Evolutionary conservation across 1,140 invertebrate species (phyloP).

Genomic region (Pseudomyrmex pallidus): DNA sequence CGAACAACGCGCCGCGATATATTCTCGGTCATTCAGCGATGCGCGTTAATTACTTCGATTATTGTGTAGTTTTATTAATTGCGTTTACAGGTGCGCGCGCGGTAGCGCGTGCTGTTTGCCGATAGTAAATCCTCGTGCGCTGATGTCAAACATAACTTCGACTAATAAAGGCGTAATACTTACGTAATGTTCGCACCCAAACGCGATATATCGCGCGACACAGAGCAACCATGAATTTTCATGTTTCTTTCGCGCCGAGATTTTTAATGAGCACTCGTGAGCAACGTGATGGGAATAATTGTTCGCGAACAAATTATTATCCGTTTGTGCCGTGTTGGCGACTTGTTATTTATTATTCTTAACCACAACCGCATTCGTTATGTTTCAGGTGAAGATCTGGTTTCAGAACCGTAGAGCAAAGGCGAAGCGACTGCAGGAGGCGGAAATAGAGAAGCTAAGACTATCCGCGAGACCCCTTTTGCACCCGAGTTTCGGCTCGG

Average conservation of each 20-base stretch:
- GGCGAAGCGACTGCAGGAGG: slow-evolving; percentile 97
- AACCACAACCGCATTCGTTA: neutral
- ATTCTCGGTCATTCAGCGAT: neutral
- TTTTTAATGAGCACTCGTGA: neutral
- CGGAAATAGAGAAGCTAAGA: slow-evolving; percentile 95
- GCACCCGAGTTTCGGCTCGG: slow-evolving; percentile 84
- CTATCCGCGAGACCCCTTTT: slow-evolving; percentile 88
- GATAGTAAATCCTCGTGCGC: slow-evolving; percentile 33
- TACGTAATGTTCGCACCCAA: slow-evolving; percentile 20
- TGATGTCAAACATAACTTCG: neutral
- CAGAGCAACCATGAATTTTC: neutral
- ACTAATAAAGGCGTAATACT: slow-evolving; percentile 3
- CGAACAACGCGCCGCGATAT: neutral
- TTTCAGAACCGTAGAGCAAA: slow-evolving; percentile 98
- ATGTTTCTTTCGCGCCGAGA: neutral
- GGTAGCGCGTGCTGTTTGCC: slow-evolving; percentile 27
- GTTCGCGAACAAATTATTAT: neutral
- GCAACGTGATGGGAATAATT: neutral
- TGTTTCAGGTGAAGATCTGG: slow-evolving; percentile 96
- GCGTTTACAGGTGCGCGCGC: neutral
- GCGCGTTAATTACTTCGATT: slow-evolving; percentile 27
- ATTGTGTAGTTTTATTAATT: slow-evolving; percentile 32
- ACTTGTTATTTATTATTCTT: neutral
- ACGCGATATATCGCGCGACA: neutral
- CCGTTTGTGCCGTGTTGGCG: too few relatives aligned